Evolutionary conservation across 2,113 vertebrate genomes (phyloP).

Genomic region (Ibidorhyncha struthersii): DNA sequence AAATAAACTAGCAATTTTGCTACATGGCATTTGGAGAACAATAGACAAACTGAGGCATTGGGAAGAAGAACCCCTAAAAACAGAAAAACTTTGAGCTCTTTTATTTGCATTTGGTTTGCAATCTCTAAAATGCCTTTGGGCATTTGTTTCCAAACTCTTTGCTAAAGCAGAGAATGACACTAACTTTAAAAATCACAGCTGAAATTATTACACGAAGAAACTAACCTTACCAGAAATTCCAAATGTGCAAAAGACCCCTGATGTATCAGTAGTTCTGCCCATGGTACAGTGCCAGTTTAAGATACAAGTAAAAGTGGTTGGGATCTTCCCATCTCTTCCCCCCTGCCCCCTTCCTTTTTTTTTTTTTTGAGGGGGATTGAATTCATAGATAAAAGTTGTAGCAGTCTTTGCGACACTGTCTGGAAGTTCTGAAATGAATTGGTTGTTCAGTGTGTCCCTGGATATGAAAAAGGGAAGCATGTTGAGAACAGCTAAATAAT

Average conservation of each 20-base stretch:
- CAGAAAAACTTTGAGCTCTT: not conserved
- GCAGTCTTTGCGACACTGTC: not conserved
- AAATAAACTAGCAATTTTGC: not conserved
- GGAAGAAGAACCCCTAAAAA: not conserved
- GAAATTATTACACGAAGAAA: not conserved
- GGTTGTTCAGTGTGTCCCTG: not conserved
- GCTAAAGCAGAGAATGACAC: not conserved
- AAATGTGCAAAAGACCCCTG: not conserved
- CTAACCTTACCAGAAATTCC: not conserved
- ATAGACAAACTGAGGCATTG: not conserved
- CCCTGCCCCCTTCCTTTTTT: fast-evolving
- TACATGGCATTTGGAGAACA: not conserved
- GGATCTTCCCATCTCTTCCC: not conserved
- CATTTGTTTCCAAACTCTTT: not conserved
- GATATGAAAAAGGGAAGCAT: not conserved
- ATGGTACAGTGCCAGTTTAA: not conserved
- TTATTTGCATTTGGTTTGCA: not conserved
- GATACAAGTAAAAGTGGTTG: not conserved
- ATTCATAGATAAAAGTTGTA: not conserved
- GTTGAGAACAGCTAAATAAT: not conserved
- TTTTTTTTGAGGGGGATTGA: not conserved
- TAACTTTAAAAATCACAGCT: not conserved
- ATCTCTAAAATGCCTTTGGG: not conserved
- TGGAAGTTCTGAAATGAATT: not conserved
- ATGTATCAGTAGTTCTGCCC: not conserved